These are phyloP conservation scores for Alectoris magna DNA, from an alignment of 2,797 vertebrate species.

Conservation along the genomic window DNA sequence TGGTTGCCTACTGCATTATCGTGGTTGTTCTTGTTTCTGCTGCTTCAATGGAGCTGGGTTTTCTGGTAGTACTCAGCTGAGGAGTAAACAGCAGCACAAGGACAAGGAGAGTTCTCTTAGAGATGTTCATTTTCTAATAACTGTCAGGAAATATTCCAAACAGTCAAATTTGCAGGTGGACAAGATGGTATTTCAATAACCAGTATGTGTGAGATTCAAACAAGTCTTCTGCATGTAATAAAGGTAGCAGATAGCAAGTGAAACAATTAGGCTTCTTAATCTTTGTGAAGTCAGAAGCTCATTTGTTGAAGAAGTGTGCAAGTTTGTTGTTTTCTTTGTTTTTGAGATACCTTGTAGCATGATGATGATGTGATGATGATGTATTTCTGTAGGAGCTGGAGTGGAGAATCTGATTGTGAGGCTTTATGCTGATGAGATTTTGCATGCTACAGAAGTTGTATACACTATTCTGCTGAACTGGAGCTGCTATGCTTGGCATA, in stretches of 20 bases:
- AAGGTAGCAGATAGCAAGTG: background rate
- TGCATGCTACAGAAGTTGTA: background rate
- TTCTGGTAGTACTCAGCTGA: background rate
- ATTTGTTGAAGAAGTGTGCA: background rate
- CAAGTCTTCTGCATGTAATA: background rate
- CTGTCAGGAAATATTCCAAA: background rate
- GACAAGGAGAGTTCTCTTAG: background rate
- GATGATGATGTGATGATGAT: background rate
- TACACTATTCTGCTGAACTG: background rate
- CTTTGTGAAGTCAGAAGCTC: slow-evolving; percentile 3
- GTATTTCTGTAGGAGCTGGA: background rate
- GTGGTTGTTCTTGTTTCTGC: background rate
- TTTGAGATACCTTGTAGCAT: background rate
- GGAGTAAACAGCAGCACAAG: background rate
- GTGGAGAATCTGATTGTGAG: background rate
- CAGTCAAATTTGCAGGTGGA: background rate
- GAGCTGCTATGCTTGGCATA: background rate
- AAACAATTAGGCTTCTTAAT: slow-evolving; percentile 6
- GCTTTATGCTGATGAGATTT: background rate
- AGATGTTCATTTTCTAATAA: background rate
- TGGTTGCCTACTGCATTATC: slow-evolving; percentile 3
- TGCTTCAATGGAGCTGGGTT: background rate
- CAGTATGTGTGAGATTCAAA: background rate
- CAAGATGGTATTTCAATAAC: background rate
- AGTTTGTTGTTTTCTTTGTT: background rate